Conservation (phyloP, 2,888 invertebrate species). For the Helleia helle region DNA sequence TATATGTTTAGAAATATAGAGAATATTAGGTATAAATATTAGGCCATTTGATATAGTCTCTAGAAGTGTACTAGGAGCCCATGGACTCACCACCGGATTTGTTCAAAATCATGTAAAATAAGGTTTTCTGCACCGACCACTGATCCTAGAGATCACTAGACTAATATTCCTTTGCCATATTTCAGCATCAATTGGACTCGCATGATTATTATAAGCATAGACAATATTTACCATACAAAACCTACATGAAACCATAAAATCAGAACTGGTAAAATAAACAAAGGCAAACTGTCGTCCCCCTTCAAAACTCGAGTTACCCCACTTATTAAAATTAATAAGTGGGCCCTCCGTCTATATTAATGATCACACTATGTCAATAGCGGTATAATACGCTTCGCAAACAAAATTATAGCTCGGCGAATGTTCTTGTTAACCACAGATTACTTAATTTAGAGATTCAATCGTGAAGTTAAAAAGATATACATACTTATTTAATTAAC, state of each 20-base stretch:
- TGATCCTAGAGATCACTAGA: too few species aligned
- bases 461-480: constrained; percentile 3
- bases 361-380: constrained; percentile 69
- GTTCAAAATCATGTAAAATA: too few species aligned
- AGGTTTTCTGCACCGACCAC: too few species aligned
- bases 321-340: constrained; percentile 74
- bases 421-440: constrained; percentile 2
- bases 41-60: too few species aligned
- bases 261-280: constrained; percentile 63
- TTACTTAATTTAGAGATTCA: constrained; percentile 5
- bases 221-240: constrained; percentile 2
- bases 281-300: constrained; percentile 45
- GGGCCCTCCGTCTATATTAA: constrained; percentile 67
- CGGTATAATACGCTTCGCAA: constrained; percentile 66
- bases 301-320: constrained; percentile 38
- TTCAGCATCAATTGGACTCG: too few species aligned
- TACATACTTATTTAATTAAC: too few species aligned
- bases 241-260: constrained; percentile 48
- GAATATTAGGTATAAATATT: too few species aligned
- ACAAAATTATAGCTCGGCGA: constrained; percentile 34
- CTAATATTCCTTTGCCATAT: too few species aligned
- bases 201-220: too few species aligned
- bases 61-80: too few species aligned
- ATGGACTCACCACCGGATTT: too few species aligned
- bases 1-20: too few species aligned